phyloP scores from a whole-genome alignment of 2,888 invertebrate genomes.

The Machimus atricapillus region DNA sequence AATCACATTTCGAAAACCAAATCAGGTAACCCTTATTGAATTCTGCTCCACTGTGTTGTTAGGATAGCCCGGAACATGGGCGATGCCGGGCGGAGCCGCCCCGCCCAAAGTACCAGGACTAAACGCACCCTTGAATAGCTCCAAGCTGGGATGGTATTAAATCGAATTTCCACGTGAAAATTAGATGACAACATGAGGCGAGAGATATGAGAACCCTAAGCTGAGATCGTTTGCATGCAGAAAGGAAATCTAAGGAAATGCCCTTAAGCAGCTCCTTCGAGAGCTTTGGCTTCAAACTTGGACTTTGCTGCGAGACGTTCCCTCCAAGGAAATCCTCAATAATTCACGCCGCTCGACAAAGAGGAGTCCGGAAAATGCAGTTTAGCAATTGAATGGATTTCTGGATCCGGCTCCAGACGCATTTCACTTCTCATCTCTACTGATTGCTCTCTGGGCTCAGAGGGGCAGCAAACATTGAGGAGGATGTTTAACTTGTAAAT shows the following conservation, averaged over 20 bases:
- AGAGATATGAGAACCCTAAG: constrained; percentile 19
- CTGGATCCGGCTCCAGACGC: neutral
- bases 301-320: neutral
- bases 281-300: neutral
- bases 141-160: constrained; percentile 38
- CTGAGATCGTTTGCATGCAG: constrained; percentile 37
- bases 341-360: neutral
- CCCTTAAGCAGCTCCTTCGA: constrained; percentile 20
- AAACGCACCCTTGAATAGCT: constrained; percentile 34
- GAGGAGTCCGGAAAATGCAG: neutral
- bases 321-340: constrained; percentile 2
- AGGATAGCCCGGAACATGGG: neutral
- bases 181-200: constrained; percentile 36
- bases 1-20: constrained; percentile 40
- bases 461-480: neutral
- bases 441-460: neutral
- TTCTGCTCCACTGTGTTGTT: constrained; percentile 22
- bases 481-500: neutral
- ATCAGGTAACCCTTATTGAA: constrained; percentile 43
- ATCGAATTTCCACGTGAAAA: constrained; percentile 41
- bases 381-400: neutral
- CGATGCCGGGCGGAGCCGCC: neutral
- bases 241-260: constrained; percentile 30
- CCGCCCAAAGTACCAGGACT: neutral
- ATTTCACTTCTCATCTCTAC: neutral